Evolutionary conservation across 2,113 vertebrate species (phyloP).

Genomic region (Atherinomorus stipes): DNA sequence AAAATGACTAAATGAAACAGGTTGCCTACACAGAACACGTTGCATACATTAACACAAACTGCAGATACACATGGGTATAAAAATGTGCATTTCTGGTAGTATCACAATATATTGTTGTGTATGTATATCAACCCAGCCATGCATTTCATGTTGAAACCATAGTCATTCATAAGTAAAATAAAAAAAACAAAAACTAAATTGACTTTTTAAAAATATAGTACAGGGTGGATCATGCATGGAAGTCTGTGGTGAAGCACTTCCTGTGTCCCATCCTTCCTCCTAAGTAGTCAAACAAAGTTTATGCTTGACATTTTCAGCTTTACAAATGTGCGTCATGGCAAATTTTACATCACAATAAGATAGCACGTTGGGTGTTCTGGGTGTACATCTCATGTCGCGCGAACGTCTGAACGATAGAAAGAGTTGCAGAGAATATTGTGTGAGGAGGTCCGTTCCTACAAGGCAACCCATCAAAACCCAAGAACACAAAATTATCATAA

Average conservation of each 20-base stretch:
- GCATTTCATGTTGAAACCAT: neutral
- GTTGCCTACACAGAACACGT: neutral
- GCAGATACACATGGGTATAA: neutral
- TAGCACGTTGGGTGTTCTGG: neutral
- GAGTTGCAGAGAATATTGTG: neutral
- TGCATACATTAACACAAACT: neutral
- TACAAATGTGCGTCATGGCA: no score
- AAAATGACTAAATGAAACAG: slow-evolving; percentile 8
- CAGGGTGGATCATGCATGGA: neutral
- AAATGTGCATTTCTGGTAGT: neutral
- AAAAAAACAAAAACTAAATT: no score
- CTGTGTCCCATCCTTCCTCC: neutral
- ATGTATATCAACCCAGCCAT: no score
- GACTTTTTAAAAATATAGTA: no score
- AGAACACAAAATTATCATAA: neutral
- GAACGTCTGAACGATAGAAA: no score
- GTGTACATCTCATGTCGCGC: neutral
- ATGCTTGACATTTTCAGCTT: no score
- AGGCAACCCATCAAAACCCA: neutral
- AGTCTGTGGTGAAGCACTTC: neutral
- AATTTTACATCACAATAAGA: neutral
- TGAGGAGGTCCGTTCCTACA: neutral
- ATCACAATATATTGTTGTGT: neutral
- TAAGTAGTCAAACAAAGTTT: neutral
- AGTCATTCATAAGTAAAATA: neutral